phyloP scores from a whole-genome alignment of 2,797 vertebrate genomes.

The Etheostoma perlongum region DNA sequence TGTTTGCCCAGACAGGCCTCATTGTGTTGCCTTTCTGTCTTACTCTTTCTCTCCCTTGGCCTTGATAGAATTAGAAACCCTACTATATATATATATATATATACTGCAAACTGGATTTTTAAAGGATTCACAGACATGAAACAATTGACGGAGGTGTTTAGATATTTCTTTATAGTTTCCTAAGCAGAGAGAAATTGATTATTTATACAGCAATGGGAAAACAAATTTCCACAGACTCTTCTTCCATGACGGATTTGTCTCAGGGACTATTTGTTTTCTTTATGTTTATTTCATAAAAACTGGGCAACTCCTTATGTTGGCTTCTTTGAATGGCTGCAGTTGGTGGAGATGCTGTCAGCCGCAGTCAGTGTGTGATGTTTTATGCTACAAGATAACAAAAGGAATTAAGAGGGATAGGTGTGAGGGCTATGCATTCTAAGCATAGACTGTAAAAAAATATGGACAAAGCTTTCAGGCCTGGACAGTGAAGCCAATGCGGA shows the following conservation, averaged over 20 bases:
- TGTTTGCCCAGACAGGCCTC: constrained; percentile 33
- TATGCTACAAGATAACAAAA: not conserved
- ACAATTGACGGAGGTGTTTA: constrained; percentile 28
- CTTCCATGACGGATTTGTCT: constrained; percentile 16
- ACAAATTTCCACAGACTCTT: not conserved
- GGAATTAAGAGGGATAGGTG: not conserved
- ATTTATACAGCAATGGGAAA: constrained; percentile 17
- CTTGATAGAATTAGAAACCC: constrained; percentile 33
- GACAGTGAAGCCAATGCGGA: too few relatives aligned
- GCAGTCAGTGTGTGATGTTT: constrained; percentile 8
- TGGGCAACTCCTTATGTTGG: not conserved
- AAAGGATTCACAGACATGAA: constrained; percentile 18
- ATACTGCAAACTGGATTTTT: constrained; percentile 24
- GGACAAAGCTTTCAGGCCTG: too few relatives aligned
- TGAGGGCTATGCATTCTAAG: not conserved
- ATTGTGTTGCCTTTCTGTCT: constrained; percentile 27
- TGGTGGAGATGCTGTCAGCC: not conserved
- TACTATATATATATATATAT: not conserved
- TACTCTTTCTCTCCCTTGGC: constrained; percentile 20
- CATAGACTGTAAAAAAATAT: too few relatives aligned
- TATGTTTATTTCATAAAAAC: constrained; percentile 1
- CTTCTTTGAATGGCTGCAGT: not conserved
- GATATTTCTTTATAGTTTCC: constrained; percentile 17
- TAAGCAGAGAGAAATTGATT: constrained; percentile 25
- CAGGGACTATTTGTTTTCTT: not conserved